Conservation (phyloP, 64 coral and sea anemone genomes). For the Stichodactyla helianthus region DNA sequence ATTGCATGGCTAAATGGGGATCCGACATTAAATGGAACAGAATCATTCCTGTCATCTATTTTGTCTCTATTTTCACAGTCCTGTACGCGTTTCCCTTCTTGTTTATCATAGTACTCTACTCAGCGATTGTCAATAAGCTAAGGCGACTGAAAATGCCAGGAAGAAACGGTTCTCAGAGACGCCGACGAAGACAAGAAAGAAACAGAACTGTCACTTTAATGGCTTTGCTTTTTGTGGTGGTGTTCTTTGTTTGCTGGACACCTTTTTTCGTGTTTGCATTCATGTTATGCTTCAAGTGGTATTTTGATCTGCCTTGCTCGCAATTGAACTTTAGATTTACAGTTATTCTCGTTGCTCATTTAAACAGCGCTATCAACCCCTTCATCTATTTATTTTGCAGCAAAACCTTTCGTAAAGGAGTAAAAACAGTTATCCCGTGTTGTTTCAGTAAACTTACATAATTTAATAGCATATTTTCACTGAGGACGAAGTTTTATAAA, state of each 20-base stretch:
- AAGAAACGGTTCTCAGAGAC: not conserved
- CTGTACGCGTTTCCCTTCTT: constrained; percentile 13
- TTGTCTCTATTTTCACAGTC: constrained; percentile 2
- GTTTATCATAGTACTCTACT: not conserved
- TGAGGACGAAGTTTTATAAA: no score
- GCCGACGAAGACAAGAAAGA: not conserved
- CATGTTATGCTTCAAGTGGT: constrained; percentile 18
- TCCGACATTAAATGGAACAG: not conserved
- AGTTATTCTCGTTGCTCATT: constrained; percentile 10
- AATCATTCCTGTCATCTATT: not conserved
- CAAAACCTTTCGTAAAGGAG: constrained; percentile 23
- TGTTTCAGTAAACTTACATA: not conserved
- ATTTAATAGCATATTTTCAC: not conserved
- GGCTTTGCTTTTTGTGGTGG: not conserved
- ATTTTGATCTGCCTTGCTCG: constrained; percentile 17
- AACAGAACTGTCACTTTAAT: constrained; percentile 18
- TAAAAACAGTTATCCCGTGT: not conserved
- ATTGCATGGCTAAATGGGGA: not conserved
- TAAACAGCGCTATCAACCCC: constrained; percentile 26
- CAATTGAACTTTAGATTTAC: constrained; percentile 23
- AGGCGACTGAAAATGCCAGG: not conserved
- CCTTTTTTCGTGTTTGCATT: constrained; percentile 30
- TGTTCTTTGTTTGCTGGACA: not conserved
- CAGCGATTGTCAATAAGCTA: constrained; percentile 2
- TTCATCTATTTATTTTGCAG: constrained; percentile 24